Evolutionary conservation across 2,113 vertebrate species (phyloP).

Genomic region (Dissostichus mawsoni): DNA sequence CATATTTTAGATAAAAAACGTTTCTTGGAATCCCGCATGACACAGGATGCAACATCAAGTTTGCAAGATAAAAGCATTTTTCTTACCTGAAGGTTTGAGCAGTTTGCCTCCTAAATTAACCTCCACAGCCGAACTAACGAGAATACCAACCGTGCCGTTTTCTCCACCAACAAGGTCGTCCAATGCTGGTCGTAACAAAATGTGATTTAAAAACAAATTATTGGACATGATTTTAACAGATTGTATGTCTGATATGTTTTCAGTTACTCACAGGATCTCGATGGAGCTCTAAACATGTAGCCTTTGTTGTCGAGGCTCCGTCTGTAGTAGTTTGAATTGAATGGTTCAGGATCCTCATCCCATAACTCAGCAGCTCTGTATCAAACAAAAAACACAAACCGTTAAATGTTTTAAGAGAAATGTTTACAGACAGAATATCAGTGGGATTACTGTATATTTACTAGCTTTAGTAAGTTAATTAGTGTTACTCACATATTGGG

Average conservation of each 20-base stretch:
- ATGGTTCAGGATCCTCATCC: conserved; percentile 95
- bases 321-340: conserved; percentile 95
- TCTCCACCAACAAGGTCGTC: conserved; percentile 87
- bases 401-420: neutral
- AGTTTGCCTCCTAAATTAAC: conserved; percentile 89
- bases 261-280: conserved; percentile 86
- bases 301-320: conserved; percentile 96
- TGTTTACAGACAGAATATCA: neutral
- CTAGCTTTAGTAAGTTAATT: neutral
- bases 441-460: neutral
- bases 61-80: neutral
- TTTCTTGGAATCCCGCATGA: neutral
- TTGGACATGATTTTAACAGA: too few species aligned
- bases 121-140: conserved; percentile 94
- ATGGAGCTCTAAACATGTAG: conserved; percentile 93
- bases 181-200: conserved; percentile 62
- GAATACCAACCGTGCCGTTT: conserved; percentile 92
- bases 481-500: conserved; percentile 91
- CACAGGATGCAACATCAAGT: neutral
- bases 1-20: neutral
- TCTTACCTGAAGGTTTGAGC: conserved; percentile 94
- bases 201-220: neutral
- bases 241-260: neutral
- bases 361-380: conserved; percentile 93
- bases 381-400: conserved; percentile 22